Evolutionary conservation across 2,888 invertebrate genomes (phyloP).

Genomic region (Eilema depressum): DNA sequence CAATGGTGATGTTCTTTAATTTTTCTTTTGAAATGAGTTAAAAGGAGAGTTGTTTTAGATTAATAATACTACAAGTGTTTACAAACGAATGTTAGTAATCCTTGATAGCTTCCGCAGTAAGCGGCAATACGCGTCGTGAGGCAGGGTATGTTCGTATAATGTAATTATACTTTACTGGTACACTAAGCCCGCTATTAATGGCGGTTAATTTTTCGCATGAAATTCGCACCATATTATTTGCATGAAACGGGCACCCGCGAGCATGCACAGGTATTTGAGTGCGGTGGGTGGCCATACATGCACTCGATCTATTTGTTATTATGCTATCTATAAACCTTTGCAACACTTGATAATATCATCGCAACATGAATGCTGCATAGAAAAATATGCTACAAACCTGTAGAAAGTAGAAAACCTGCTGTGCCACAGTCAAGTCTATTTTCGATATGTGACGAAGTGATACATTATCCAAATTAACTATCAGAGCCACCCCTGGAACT

Average conservation of each 20-base stretch:
- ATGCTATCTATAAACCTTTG: background rate
- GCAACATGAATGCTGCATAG: background rate
- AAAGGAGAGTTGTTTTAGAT: background rate
- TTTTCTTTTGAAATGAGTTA: background rate
- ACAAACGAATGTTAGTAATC: background rate
- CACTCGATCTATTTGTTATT: background rate
- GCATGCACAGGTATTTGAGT: no score
- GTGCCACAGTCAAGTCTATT: slow-evolving; percentile 88
- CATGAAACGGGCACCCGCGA: no score
- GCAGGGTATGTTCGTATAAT: background rate
- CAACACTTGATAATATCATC: background rate
- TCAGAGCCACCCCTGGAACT: slow-evolving; percentile 86
- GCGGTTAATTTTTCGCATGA: background rate
- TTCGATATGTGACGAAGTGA: slow-evolving; percentile 89
- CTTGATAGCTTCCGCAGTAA: background rate
- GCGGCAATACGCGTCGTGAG: background rate
- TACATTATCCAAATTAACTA: slow-evolving; percentile 89
- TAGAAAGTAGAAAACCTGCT: slow-evolving; percentile 89
- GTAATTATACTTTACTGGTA: background rate
- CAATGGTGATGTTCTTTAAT: background rate
- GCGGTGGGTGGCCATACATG: no score
- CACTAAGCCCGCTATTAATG: background rate
- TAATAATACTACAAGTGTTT: background rate
- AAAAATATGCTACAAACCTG: slow-evolving; percentile 74
- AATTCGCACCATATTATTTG: no score